Evolutionary conservation across 2,888 invertebrate genomes (phyloP).

Genomic region (Troides helena): DNA sequence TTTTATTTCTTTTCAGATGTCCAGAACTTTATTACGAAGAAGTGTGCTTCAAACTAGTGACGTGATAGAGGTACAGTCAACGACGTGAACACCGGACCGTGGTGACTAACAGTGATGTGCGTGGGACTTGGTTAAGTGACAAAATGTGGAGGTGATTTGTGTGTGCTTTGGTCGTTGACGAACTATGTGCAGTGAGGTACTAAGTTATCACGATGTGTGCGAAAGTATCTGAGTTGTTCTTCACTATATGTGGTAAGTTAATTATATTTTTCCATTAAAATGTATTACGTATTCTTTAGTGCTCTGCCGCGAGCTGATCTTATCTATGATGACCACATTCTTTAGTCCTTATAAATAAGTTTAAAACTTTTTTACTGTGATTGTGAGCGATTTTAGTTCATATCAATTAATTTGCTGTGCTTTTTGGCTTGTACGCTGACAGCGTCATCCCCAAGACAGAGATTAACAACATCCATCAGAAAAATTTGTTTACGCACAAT

Average conservation of each 20-base stretch:
- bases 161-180: slow-evolving; percentile 35
- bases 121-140: slow-evolving; percentile 30
- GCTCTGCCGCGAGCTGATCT: too few species aligned
- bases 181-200: slow-evolving; percentile 59
- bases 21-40: background rate
- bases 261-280: background rate
- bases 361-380: too few species aligned
- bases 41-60: background rate
- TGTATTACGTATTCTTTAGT: too few species aligned
- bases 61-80: slow-evolving; percentile 5
- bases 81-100: background rate
- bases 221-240: slow-evolving; percentile 53
- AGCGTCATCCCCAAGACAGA: too few species aligned
- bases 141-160: slow-evolving; percentile 60
- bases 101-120: slow-evolving; percentile 12
- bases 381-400: too few species aligned
- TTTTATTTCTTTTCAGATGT: slow-evolving; percentile 21
- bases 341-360: too few species aligned
- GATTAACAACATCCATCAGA: too few species aligned
- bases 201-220: slow-evolving; percentile 61
- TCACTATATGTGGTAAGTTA: slow-evolving; percentile 62
- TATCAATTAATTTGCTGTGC: too few species aligned
- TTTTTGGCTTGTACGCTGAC: too few species aligned
- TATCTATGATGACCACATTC: too few species aligned
- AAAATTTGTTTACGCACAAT: too few species aligned